Evolutionary conservation across 2,113 vertebrate genomes (phyloP).

Genomic region (sheep (Ovis aries)): ARS-UI_Ramb_v3.0 NC_056065.1:65382501-65383000

Average conservation of each 20-base stretch:
- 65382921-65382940: not conserved
- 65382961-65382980: not conserved
- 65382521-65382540: not conserved
- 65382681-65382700: not conserved
- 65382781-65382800: not conserved
- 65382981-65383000: not conserved
- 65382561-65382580: not conserved
- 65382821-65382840: not conserved
- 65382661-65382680: not conserved
- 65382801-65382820: not conserved
- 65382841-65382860: not conserved
- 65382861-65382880: not conserved
- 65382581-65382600: not conserved
- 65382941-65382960: not conserved
- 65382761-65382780: not conserved
- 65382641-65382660: not conserved
- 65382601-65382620: not conserved
- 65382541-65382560: not conserved
- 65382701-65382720: not conserved
- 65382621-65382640: not conserved
- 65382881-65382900: not conserved
- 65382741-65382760: not conserved
- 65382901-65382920: not conserved
- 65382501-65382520: not conserved
- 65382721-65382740: not conserved